Percentiles rank a stretch among this genome's conserved stretches.
These are phyloP conservation scores for Scytalopus superciliaris DNA, from an alignment of 2,113 vertebrate species.

Conservation along the genomic window DNA sequence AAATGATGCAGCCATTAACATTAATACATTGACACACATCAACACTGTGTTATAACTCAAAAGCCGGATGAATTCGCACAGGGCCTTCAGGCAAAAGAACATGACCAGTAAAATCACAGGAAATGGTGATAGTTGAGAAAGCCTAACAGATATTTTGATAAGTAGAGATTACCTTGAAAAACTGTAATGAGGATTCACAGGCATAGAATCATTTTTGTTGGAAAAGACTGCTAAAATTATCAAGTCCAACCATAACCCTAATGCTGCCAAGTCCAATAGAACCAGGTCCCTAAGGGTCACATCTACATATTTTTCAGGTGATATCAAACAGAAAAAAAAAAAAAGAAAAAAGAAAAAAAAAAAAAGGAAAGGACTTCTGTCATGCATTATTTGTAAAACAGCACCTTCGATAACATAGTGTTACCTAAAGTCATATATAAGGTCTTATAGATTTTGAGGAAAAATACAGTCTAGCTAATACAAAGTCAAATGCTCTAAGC, in stretches of 20 bases:
- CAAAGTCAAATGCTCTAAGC: neutral
- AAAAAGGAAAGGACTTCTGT: neutral
- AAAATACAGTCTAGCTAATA: neutral
- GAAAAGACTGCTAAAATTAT: neutral
- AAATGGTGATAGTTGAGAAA: neutral
- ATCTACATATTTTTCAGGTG: neutral
- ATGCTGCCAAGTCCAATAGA: neutral
- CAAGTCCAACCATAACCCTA: neutral
- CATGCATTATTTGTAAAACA: neutral
- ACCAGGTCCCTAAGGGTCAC: neutral
- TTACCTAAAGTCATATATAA: neutral
- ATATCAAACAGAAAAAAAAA: neutral
- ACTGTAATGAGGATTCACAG: neutral
- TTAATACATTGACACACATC: neutral
- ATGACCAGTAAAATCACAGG: neutral
- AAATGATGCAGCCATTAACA: neutral
- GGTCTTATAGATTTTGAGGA: neutral
- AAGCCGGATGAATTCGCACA: neutral
- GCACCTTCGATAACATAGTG: neutral
- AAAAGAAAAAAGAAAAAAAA: neutral
- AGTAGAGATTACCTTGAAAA: neutral
- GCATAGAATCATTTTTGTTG: neutral
- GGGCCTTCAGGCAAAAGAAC: neutral
- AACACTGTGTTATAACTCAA: neutral
- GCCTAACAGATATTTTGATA: neutral